phyloP scores from a whole-genome alignment of 92 coral and sea anemone genomes.

The Phymanthus crucifer region DNA sequence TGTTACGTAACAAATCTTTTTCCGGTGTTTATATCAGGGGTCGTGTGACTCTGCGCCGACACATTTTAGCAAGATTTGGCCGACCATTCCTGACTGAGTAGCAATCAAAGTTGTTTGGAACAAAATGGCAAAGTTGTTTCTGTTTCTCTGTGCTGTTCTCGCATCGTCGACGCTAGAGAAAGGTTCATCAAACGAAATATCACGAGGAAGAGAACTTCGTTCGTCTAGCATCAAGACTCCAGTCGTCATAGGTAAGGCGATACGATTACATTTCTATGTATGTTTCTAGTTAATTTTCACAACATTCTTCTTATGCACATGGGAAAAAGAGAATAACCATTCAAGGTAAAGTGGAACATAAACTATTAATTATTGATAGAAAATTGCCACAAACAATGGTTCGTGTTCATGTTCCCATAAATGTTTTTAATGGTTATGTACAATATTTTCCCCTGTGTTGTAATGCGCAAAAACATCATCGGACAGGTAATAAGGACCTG shows the following conservation, averaged over 20 bases:
- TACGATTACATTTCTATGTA: background rate
- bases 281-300: too few species aligned
- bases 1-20: background rate
- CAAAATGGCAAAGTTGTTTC: background rate
- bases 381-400: too few species aligned
- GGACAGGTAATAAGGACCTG: too few species aligned
- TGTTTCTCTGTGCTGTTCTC: background rate
- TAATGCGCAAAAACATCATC: too few species aligned
- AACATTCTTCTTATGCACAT: too few species aligned
- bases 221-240: constrained; percentile 13
- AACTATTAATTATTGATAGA: too few species aligned
- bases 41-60: background rate
- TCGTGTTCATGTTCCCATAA: too few species aligned
- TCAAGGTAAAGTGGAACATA: too few species aligned
- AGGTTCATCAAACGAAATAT: background rate
- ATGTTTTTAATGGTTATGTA: too few species aligned
- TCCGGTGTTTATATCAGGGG: background rate
- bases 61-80: too few species aligned
- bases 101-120: background rate
- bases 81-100: background rate
- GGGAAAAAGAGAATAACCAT: too few species aligned
- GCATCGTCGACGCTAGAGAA: background rate
- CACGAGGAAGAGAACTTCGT: background rate
- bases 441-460: too few species aligned
- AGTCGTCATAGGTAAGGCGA: constrained; percentile 12